phyloP scores from a whole-genome alignment of 1,140 invertebrate genomes.

The Drosophila ironensis region DNA sequence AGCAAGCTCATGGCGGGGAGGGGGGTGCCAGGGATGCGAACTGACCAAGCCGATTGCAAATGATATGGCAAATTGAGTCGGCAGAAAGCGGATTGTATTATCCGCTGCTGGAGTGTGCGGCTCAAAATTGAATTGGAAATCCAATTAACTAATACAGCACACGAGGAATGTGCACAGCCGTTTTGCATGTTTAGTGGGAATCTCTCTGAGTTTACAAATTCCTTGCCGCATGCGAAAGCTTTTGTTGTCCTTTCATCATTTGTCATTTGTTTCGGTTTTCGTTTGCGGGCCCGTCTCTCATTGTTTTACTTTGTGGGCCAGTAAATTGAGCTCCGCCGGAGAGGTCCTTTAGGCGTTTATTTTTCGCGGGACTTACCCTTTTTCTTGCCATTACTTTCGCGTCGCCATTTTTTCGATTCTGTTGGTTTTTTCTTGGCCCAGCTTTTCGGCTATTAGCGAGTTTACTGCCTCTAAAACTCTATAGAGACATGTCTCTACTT shows the following conservation, averaged over 20 bases:
- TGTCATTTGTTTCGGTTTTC: conserved; percentile 9
- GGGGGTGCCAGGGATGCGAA: neutral
- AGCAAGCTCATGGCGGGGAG: neutral
- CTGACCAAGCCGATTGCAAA: conserved; percentile 36
- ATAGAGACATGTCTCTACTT: no score
- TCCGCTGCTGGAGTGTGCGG: neutral
- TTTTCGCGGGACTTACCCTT: neutral
- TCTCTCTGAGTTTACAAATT: neutral
- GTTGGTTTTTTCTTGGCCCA: no score
- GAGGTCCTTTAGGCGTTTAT: neutral
- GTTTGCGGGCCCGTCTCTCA: neutral
- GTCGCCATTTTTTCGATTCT: no score
- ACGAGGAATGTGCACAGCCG: neutral
- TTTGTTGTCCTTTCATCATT: conserved; percentile 34
- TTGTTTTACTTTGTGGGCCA: neutral
- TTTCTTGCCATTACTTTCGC: conserved; percentile 7
- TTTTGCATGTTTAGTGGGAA: conserved; percentile 21
- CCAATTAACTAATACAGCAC: conserved; percentile 10
- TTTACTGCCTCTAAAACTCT: no score
- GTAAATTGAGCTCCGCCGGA: neutral
- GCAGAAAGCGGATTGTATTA: conserved; percentile 17
- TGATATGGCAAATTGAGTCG: conserved; percentile 35
- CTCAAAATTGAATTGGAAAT: conserved; percentile 28
- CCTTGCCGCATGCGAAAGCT: neutral
- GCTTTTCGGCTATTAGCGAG: no score